A percentile compares a stretch with the other conserved stretches of the same genome.
These are phyloP conservation scores for Lepisosteus osseus DNA, from an alignment of 2,113 vertebrate genomes.

Conservation along the genomic window DNA sequence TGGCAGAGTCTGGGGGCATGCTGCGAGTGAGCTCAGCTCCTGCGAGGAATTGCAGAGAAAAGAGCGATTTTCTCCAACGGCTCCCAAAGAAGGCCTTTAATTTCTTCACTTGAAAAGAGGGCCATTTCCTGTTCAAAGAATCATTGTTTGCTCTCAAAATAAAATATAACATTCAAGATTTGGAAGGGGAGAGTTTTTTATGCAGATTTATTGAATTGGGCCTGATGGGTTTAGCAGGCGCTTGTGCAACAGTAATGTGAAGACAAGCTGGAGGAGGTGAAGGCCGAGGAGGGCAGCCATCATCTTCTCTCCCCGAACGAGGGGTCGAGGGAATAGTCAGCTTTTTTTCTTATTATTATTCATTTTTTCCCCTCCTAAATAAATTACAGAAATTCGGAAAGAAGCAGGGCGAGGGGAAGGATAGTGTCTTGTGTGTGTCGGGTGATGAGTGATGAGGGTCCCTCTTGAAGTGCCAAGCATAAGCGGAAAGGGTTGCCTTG, in stretches of 20 bases:
- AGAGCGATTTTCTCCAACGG: neutral
- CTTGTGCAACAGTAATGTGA: conserved; percentile 13
- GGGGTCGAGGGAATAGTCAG: neutral
- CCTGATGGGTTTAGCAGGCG: conserved; percentile 17
- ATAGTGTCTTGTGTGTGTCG: neutral
- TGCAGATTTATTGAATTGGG: conserved; percentile 19
- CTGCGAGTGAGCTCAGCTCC: too few relatives aligned
- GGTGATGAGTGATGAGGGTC: neutral
- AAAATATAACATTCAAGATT: conserved; percentile 18
- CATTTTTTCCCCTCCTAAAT: neutral
- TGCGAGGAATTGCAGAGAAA: too few relatives aligned
- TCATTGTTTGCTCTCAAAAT: conserved; percentile 25
- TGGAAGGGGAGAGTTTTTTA: conserved; percentile 5
- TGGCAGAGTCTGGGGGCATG: too few relatives aligned
- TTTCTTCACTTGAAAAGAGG: conserved; percentile 12
- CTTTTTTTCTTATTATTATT: conserved; percentile 4
- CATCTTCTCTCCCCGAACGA: neutral
- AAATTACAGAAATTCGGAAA: too few relatives aligned
- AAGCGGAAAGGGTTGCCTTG: neutral
- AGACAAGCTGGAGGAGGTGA: conserved; percentile 7
- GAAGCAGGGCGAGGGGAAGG: neutral
- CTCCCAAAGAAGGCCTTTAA: conserved; percentile 18
- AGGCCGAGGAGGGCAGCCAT: neutral
- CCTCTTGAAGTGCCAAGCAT: neutral
- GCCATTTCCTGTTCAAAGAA: conserved; percentile 11